A percentile compares a stretch with the other conserved stretches of the same genome.
Conservation (phyloP, 2,113 vertebrate species). For the Panthera tigris region DNA sequence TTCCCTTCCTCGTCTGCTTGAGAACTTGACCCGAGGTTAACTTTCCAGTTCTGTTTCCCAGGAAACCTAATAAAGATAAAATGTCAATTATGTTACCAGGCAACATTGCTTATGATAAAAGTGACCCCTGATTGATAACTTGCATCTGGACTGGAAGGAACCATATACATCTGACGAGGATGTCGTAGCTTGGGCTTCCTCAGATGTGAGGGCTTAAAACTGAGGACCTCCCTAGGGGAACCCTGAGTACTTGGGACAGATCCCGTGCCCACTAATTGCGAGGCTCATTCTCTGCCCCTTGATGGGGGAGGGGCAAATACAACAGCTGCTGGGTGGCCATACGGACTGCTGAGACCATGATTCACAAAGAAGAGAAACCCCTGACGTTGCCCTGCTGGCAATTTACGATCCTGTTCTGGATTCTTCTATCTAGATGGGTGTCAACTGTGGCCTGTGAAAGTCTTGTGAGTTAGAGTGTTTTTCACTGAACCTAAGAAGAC, state of each 20-base stretch:
- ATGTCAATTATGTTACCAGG: neutral
- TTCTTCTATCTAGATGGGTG: neutral
- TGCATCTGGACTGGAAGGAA: neutral
- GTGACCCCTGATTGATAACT: neutral
- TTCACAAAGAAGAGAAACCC: neutral
- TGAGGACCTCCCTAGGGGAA: neutral
- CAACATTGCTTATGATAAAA: neutral
- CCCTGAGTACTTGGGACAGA: neutral
- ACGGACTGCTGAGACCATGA: neutral
- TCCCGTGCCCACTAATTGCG: neutral
- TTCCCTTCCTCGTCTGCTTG: neutral
- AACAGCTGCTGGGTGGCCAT: neutral
- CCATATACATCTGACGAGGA: neutral
- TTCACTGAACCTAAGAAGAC: neutral
- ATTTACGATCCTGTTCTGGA: neutral
- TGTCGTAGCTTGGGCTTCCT: neutral
- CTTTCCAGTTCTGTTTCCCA: conserved; percentile 19
- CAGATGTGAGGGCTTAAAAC: no score
- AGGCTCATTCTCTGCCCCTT: neutral
- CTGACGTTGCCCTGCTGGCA: neutral
- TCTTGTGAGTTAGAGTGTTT: neutral
- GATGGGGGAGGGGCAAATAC: neutral
- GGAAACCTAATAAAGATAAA: conserved; percentile 46
- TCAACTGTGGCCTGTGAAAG: neutral
- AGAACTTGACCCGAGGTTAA: conserved; percentile 37